Conservation (phyloP, 2,888 invertebrate species). For the Nipponacmea schrenckii region DNA sequence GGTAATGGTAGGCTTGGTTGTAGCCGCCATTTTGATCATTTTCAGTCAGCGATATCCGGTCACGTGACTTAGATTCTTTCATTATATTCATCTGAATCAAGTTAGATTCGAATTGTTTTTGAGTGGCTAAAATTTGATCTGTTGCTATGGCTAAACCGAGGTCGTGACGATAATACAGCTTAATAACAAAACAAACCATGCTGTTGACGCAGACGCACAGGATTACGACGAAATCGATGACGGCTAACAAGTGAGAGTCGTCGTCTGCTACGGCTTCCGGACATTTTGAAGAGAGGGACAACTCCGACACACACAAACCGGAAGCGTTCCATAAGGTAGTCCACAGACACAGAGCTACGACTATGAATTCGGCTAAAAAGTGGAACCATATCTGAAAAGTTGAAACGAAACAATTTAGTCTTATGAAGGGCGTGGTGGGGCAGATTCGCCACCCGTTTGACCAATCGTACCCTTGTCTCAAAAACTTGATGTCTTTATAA, state of each 20-base stretch:
- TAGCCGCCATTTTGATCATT: neutral
- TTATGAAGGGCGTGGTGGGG: too few species aligned
- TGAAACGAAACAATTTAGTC: too few species aligned
- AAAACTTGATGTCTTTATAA: too few species aligned
- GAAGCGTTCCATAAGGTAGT: neutral
- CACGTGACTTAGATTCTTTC: constrained; percentile 1
- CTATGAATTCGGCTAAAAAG: neutral
- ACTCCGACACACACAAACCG: neutral
- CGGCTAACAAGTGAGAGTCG: neutral
- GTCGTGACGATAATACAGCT: neutral
- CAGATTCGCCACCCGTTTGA: too few species aligned
- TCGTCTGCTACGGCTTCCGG: neutral
- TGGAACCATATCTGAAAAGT: neutral
- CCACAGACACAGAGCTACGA: neutral
- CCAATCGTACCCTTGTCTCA: too few species aligned
- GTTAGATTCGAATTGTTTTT: neutral
- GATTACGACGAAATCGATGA: constrained; percentile 1
- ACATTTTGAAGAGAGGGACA: neutral
- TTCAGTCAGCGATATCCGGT: neutral
- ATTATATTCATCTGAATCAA: neutral
- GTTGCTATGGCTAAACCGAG: constrained; percentile 1
- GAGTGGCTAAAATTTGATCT: neutral
- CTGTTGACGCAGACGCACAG: constrained; percentile 1
- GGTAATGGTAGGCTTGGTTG: too few species aligned
- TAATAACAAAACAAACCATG: neutral